phyloP scores from a whole-genome alignment of 1,140 invertebrate genomes.

The Calephelis virginiensis region DNA sequence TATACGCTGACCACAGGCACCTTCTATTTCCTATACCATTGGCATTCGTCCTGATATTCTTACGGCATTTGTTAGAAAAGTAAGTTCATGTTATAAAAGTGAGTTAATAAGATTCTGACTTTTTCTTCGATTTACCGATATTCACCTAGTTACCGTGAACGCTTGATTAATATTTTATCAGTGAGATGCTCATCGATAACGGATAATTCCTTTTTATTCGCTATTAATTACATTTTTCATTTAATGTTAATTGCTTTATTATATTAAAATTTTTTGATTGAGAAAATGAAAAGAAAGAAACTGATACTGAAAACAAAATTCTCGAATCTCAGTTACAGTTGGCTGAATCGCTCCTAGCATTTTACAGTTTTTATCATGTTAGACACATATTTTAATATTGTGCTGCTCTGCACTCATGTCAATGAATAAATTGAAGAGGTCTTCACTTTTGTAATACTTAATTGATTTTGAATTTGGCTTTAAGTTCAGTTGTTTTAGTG shows the following conservation, averaged over 20 bases:
- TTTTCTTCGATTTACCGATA: conserved; percentile 14
- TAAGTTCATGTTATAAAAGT: conserved; percentile 69
- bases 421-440: too few species aligned
- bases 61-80: conserved; percentile 90
- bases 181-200: conserved; percentile 25
- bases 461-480: too few species aligned
- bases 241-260: background rate
- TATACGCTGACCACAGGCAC: conserved; percentile 90
- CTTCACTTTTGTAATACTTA: too few species aligned
- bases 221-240: conserved; percentile 19
- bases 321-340: too few species aligned
- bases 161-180: conserved; percentile 39
- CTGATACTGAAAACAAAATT: too few species aligned
- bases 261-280: background rate
- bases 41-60: conserved; percentile 85
- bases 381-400: too few species aligned
- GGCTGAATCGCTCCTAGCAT: too few species aligned
- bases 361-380: too few species aligned
- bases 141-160: conserved; percentile 29
- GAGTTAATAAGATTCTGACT: conserved; percentile 3
- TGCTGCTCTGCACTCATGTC: too few species aligned
- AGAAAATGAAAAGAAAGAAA: too few species aligned
- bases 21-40: conserved; percentile 90
- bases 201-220: conserved; percentile 11
- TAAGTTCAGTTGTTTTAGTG: too few species aligned